These are phyloP conservation scores for Cisticola juncidis DNA, from an alignment of 2,113 vertebrate species.

Conservation along the genomic window DNA sequence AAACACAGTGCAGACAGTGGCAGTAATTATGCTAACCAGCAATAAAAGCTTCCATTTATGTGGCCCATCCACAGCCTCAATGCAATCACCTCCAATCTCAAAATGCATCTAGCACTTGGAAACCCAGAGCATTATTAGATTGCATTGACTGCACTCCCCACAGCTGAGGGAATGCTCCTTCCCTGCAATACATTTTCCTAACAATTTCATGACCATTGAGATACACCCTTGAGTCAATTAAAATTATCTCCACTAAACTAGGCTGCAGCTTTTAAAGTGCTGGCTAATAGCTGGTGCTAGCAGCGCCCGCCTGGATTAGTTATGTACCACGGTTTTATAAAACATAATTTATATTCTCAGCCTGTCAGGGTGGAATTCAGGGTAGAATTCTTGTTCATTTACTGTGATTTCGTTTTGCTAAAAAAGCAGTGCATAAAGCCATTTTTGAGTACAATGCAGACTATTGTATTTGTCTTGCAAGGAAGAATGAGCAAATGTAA, in stretches of 20 bases:
- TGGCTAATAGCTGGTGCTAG: slow-evolving; percentile 32
- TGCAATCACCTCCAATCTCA: slow-evolving; percentile 31
- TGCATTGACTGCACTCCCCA: slow-evolving; percentile 23
- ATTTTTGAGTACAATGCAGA: background rate
- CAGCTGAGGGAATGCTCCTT: slow-evolving; percentile 41
- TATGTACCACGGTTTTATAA: background rate
- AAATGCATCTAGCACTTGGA: slow-evolving; percentile 48
- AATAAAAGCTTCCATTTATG: slow-evolving; percentile 54
- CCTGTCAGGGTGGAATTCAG: background rate
- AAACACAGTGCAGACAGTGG: background rate
- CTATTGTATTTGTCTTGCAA: background rate
- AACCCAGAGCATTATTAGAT: slow-evolving; percentile 42
- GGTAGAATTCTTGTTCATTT: slow-evolving; percentile 31
- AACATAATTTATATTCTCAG: slow-evolving; percentile 62
- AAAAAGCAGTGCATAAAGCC: background rate
- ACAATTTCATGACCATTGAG: slow-evolving; percentile 53
- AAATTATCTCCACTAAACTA: slow-evolving; percentile 66
- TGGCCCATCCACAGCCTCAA: slow-evolving; percentile 14
- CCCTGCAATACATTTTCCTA: slow-evolving; percentile 44
- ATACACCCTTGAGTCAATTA: slow-evolving; percentile 66
- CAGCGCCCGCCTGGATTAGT: slow-evolving; percentile 17
- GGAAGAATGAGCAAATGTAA: background rate
- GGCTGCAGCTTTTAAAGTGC: slow-evolving; percentile 57
- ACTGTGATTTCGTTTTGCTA: slow-evolving; percentile 26
- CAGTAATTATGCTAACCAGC: slow-evolving; percentile 55